Percentiles rank a stretch among this genome's conserved stretches.
phyloP scores from a whole-genome alignment of 2,888 invertebrate genomes.

The Disparrhopalites patrizii region DNA sequence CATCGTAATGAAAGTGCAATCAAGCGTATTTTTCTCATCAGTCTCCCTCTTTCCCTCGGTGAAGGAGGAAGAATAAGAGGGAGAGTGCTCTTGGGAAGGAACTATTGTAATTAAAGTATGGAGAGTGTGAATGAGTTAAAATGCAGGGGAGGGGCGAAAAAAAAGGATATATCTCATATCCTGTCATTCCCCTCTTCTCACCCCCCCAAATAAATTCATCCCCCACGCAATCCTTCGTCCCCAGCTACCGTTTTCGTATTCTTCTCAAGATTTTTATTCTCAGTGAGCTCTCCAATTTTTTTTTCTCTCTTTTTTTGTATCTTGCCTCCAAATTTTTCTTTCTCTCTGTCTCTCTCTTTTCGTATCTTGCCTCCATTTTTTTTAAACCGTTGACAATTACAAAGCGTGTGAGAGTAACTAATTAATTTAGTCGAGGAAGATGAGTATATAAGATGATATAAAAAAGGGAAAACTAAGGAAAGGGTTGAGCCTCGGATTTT shows the following conservation, averaged over 20 bases:
- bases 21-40: slow-evolving; percentile 18
- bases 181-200: neutral
- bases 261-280: too few species aligned
- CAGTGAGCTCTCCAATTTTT: too few species aligned
- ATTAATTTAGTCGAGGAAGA: neutral
- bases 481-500: neutral
- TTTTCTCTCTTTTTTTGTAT: too few species aligned
- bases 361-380: too few species aligned
- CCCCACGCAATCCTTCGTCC: too few species aligned
- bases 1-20: slow-evolving; percentile 21
- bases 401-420: neutral
- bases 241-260: too few species aligned
- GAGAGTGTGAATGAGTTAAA: neutral
- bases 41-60: too few species aligned
- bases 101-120: slow-evolving; percentile 10
- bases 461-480: neutral
- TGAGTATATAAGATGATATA: too few species aligned
- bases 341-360: too few species aligned
- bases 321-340: too few species aligned
- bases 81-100: neutral
- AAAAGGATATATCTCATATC: neutral
- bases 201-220: too few species aligned
- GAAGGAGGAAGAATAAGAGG: neutral
- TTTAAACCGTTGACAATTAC: slow-evolving; percentile 4
- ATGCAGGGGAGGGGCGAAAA: neutral